Evolutionary conservation across 1,140 invertebrate species (phyloP).

Genomic region (Anoplophora glabripennis): DNA sequence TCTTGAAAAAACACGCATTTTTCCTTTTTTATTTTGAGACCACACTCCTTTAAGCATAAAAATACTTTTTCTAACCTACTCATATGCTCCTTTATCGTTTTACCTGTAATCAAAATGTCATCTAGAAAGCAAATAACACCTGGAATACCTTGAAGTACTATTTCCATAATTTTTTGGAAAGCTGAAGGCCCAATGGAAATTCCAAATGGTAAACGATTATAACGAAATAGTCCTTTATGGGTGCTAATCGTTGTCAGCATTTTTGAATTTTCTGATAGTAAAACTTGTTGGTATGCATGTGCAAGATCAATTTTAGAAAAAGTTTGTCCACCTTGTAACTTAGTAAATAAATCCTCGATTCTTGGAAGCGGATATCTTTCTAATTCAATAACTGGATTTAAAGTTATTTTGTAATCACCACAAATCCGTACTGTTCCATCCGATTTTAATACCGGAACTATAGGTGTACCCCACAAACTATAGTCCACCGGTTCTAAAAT

Average conservation of each 20-base stretch:
- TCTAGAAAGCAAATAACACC: constrained; percentile 32
- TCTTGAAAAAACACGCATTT: constrained; percentile 27
- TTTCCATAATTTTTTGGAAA: constrained; percentile 47
- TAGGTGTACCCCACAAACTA: no score
- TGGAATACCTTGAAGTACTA: constrained; percentile 32
- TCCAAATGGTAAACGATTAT: constrained; percentile 7
- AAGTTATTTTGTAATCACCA: constrained; percentile 34
- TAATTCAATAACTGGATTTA: constrained; percentile 33
- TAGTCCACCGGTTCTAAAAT: no score
- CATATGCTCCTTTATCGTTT: constrained; percentile 31
- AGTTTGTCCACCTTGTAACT: constrained; percentile 34
- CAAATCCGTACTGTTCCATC: constrained; percentile 39
- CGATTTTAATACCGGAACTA: not conserved
- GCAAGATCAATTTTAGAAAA: constrained; percentile 48
- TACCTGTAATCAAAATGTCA: constrained; percentile 37
- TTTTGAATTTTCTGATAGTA: constrained; percentile 34
- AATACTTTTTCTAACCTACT: constrained; percentile 13
- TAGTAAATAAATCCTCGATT: constrained; percentile 42
- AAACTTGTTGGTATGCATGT: constrained; percentile 47
- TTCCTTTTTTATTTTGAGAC: constrained; percentile 15
- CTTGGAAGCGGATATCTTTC: constrained; percentile 33
- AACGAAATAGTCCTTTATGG: constrained; percentile 27
- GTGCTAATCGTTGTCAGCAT: constrained; percentile 28
- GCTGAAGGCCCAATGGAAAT: not conserved
- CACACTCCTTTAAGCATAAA: not conserved